Percentiles rank a stretch among this genome's conserved stretches.
Conservation (phyloP, 1,140 invertebrate species). For the Macrobrachium nipponense region DNA sequence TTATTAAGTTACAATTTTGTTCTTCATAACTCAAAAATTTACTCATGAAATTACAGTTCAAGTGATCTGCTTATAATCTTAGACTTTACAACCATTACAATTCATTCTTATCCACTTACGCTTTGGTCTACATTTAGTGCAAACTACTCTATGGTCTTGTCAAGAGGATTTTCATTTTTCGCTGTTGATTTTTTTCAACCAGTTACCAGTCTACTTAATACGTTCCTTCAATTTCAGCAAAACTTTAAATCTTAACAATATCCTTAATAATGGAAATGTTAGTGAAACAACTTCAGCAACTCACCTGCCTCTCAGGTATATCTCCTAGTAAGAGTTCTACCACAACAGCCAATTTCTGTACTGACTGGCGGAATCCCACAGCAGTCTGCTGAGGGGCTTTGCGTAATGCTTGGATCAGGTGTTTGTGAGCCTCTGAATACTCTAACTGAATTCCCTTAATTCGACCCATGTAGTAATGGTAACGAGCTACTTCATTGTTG, state of each 20-base stretch:
- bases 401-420: constrained; percentile 89
- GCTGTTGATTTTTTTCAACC: not conserved
- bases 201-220: not conserved
- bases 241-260: not conserved
- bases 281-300: not conserved
- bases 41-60: not conserved
- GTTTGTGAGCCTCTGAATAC: constrained; percentile 96
- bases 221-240: too few relatives aligned
- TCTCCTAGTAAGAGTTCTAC: constrained; percentile 96
- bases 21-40: not conserved
- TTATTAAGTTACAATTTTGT: constrained; percentile 64
- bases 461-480: constrained; percentile 95
- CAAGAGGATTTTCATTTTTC: not conserved
- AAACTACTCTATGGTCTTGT: too few relatives aligned
- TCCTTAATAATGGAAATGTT: not conserved
- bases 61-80: too few relatives aligned
- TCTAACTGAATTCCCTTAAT: constrained; percentile 97
- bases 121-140: too few relatives aligned
- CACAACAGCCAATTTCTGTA: constrained; percentile 95
- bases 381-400: constrained; percentile 98
- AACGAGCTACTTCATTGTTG: constrained; percentile 99
- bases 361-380: constrained; percentile 98
- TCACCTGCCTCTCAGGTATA: constrained; percentile 84
- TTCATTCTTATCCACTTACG: too few relatives aligned
- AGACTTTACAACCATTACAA: too few relatives aligned